Percentiles rank a stretch among this genome's conserved stretches.
Conservation (phyloP, 2,797 vertebrate species). For the Pangasius macronema region DNA sequence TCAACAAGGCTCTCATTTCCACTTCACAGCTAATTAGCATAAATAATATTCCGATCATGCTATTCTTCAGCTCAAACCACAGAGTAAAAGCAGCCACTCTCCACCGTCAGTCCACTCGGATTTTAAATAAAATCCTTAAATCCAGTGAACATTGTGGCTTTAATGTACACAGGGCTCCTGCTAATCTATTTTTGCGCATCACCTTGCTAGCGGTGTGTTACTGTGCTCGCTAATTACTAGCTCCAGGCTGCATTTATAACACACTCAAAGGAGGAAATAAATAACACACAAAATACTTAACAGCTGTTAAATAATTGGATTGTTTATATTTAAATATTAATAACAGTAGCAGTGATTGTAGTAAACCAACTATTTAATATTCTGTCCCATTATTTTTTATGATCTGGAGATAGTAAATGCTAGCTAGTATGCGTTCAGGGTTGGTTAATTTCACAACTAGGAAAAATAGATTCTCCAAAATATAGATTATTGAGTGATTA, state of each 20-base stretch:
- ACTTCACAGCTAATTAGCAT: slow-evolving; percentile 20
- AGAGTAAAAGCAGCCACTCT: neutral
- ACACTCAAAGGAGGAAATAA: neutral
- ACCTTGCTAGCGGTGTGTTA: neutral
- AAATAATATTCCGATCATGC: neutral
- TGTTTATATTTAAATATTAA: too few relatives aligned
- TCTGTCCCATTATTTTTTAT: neutral
- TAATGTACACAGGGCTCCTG: neutral
- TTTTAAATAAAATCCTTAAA: neutral
- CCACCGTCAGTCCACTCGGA: neutral
- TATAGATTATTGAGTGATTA: neutral
- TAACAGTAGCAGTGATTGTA: too few relatives aligned
- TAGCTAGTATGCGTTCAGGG: neutral
- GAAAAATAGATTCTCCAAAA: neutral
- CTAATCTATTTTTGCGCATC: neutral
- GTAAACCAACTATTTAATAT: too few relatives aligned
- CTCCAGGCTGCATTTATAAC: neutral
- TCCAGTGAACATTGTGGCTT: neutral
- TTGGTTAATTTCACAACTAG: neutral
- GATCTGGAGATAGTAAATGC: neutral
- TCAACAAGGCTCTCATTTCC: slow-evolving; percentile 26
- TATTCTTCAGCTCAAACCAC: neutral
- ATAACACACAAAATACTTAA: neutral
- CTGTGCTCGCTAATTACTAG: slow-evolving; percentile 17
- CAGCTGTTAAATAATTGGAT: neutral